Percentiles rank a stretch among this genome's conserved stretches.
Conservation (phyloP, 2,888 invertebrate genomes). For the Argyresthia albistria region DNA sequence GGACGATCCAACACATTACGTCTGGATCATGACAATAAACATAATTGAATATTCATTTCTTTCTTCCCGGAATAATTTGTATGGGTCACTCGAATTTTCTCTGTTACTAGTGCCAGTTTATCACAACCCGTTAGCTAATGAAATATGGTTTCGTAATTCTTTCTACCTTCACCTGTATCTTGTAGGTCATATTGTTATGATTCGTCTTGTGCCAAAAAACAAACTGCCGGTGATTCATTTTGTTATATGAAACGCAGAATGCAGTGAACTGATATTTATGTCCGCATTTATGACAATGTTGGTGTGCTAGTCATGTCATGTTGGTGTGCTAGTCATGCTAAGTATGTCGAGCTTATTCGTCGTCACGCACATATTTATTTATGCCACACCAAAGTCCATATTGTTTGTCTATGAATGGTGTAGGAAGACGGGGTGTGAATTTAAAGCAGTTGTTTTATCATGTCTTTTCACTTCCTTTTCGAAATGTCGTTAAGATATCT, state of each 20-base stretch:
- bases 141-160: background rate
- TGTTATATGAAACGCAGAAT: constrained; percentile 35
- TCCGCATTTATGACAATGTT: background rate
- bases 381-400: too few relatives aligned
- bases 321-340: too few relatives aligned
- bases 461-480: too few relatives aligned
- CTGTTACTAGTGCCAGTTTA: background rate
- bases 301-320: background rate
- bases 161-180: constrained; percentile 27
- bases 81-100: background rate
- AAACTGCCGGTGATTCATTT: constrained; percentile 49
- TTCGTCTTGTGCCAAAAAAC: constrained; percentile 48
- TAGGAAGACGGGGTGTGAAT: too few relatives aligned
- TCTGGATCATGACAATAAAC: constrained; percentile 8
- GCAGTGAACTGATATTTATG: constrained; percentile 42
- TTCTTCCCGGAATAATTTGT: constrained; percentile 11
- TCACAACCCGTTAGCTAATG: background rate
- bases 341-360: too few relatives aligned
- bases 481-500: too few relatives aligned
- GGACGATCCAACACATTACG: background rate
- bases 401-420: too few relatives aligned
- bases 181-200: constrained; percentile 35
- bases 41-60: constrained; percentile 9
- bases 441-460: too few relatives aligned
- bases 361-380: too few relatives aligned